phyloP scores from a whole-genome alignment of 2,797 vertebrate genomes.

The Brotula barbata region DNA sequence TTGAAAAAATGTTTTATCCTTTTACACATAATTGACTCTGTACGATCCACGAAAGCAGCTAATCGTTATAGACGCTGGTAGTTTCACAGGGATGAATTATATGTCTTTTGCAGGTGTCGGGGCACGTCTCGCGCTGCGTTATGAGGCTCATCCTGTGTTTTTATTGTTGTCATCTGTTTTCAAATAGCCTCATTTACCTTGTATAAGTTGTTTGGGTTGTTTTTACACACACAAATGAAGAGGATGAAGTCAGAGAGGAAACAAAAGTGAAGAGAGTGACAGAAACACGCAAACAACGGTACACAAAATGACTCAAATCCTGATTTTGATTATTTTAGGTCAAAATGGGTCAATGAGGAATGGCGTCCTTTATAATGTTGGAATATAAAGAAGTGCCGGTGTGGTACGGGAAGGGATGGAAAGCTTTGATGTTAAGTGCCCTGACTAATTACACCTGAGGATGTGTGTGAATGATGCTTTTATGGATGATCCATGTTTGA shows the following conservation, averaged over 20 bases:
- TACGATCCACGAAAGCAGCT: conserved; percentile 53
- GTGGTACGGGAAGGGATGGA: conserved; percentile 69
- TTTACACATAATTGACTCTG: conserved; percentile 63
- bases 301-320: conserved; percentile 63
- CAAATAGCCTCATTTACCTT: conserved; percentile 31
- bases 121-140: conserved; percentile 57
- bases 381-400: conserved; percentile 68
- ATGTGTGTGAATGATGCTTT: conserved; percentile 66
- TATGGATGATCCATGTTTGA: conserved; percentile 69
- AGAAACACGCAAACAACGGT: conserved; percentile 12
- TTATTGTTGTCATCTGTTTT: conserved; percentile 23
- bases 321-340: conserved; percentile 72
- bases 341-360: conserved; percentile 76
- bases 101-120: conserved; percentile 52
- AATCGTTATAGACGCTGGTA: conserved; percentile 52
- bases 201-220: conserved; percentile 38
- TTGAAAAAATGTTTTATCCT: conserved; percentile 62
- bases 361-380: conserved; percentile 77
- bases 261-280: conserved; percentile 26
- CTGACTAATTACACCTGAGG: conserved; percentile 76
- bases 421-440: conserved; percentile 81
- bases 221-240: conserved; percentile 32
- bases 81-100: conserved; percentile 54
- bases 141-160: conserved; percentile 25
- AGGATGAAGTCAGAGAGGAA: conserved; percentile 9